Conservation (phyloP, 2,888 invertebrate genomes). For the Cordilura impudica region DNA sequence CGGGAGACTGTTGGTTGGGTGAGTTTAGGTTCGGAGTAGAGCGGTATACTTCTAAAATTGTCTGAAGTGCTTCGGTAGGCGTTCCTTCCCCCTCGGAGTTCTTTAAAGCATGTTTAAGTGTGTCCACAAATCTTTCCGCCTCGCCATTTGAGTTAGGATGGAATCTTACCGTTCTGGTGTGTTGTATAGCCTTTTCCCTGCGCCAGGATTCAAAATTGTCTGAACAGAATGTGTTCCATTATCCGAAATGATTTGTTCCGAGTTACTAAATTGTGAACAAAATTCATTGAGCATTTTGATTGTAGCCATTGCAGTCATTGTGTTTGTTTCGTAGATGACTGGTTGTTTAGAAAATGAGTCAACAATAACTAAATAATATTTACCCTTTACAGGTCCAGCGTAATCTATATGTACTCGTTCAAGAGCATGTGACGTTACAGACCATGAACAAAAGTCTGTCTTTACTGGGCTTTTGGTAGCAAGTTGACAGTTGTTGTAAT, state of each 20-base stretch:
- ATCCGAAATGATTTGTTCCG: slow-evolving; percentile 2
- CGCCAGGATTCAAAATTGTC: neutral
- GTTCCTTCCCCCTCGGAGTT: slow-evolving; percentile 24
- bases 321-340: slow-evolving; percentile 17
- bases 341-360: slow-evolving; percentile 9
- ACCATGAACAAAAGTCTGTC: slow-evolving; percentile 35
- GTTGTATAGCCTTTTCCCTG: neutral
- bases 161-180: slow-evolving; percentile 18
- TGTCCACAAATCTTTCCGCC: slow-evolving; percentile 24
- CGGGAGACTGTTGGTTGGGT: neutral
- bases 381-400: slow-evolving; percentile 2
- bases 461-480: neutral
- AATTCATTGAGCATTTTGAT: neutral
- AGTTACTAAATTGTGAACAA: neutral
- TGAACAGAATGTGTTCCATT: slow-evolving; percentile 16
- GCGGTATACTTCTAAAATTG: slow-evolving; percentile 18
- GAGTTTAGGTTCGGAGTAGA: neutral
- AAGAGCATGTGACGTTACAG: slow-evolving; percentile 54
- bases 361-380: neutral
- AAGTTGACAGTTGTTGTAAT: slow-evolving; percentile 24
- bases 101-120: slow-evolving; percentile 26
- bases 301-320: slow-evolving; percentile 5
- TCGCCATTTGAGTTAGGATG: slow-evolving; percentile 25
- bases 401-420: slow-evolving; percentile 58
- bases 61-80: slow-evolving; percentile 7